Evolutionary conservation across 2,113 vertebrate species (phyloP).

Genomic region (Channa maculata): DNA sequence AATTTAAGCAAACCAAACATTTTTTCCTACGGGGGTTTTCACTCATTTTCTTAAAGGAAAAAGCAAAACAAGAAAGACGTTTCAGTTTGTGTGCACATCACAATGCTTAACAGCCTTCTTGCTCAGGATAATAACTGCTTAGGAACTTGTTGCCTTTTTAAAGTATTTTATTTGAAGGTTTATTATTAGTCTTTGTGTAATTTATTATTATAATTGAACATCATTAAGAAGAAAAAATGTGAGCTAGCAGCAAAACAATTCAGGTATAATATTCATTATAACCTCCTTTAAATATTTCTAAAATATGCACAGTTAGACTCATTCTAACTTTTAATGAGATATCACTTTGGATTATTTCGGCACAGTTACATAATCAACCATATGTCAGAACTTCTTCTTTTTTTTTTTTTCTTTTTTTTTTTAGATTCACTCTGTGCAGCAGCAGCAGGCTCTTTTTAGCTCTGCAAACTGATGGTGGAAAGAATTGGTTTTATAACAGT

Average conservation of each 20-base stretch:
- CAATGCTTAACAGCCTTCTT: not conserved
- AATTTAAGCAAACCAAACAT: slow-evolving; percentile 75
- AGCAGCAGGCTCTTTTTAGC: slow-evolving; percentile 45
- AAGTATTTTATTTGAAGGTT: not conserved
- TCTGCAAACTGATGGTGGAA: slow-evolving; percentile 48
- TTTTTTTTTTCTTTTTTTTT: slow-evolving; percentile 38
- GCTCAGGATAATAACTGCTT: not conserved
- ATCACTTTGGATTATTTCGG: slow-evolving; percentile 33
- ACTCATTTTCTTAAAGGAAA: slow-evolving; percentile 14
- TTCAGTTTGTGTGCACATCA: slow-evolving; percentile 12
- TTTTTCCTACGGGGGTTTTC: slow-evolving; percentile 48
- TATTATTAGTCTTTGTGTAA: not conserved
- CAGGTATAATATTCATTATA: not conserved
- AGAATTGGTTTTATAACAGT: slow-evolving; percentile 44
- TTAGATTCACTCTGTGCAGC: not conserved
- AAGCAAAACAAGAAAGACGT: not conserved
- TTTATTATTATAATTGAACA: not conserved
- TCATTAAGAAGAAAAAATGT: not conserved
- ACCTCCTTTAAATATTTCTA: not conserved
- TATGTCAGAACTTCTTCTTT: slow-evolving; percentile 30
- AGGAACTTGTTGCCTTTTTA: not conserved
- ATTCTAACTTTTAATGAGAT: slow-evolving; percentile 39
- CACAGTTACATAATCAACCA: slow-evolving; percentile 46
- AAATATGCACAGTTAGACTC: slow-evolving; percentile 18
- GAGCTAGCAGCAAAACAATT: not conserved